These are phyloP conservation scores for Cataglyphis livida DNA, from an alignment of 2,888 invertebrate species.

Conservation along the genomic window DNA sequence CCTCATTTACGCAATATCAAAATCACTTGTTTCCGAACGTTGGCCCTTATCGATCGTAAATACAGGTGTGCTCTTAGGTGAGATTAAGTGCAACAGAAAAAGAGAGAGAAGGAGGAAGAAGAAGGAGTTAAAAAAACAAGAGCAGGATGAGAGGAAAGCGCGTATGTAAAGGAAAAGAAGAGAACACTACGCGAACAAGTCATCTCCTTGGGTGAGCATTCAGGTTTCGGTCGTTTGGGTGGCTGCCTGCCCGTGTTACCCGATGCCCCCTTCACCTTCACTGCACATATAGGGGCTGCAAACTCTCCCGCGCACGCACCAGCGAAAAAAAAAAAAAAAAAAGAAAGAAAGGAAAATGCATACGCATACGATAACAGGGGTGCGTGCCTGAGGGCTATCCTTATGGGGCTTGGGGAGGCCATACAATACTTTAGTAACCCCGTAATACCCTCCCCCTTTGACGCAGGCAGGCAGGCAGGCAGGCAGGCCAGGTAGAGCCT, in stretches of 20 bases:
- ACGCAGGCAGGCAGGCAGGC: slow-evolving; percentile 76
- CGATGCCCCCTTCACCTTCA: slow-evolving; percentile 85
- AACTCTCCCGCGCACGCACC: slow-evolving; percentile 77
- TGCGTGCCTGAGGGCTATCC: slow-evolving; percentile 84
- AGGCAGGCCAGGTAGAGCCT: slow-evolving; percentile 65
- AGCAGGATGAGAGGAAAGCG: slow-evolving; percentile 9
- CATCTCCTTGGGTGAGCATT: slow-evolving; percentile 66
- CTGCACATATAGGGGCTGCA: slow-evolving; percentile 75
- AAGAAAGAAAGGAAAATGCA: slow-evolving; percentile 73
- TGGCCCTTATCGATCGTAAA: slow-evolving; percentile 43
- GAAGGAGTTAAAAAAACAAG: not conserved
- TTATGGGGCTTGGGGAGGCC: slow-evolving; percentile 84
- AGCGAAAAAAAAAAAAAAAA: slow-evolving; percentile 73
- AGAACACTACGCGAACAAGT: slow-evolving; percentile 43
- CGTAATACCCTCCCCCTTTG: slow-evolving; percentile 82
- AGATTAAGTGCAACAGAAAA: slow-evolving; percentile 18
- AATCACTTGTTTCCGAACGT: slow-evolving; percentile 47
- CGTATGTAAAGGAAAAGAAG: slow-evolving; percentile 17
- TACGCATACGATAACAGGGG: slow-evolving; percentile 82
- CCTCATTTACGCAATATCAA: slow-evolving; percentile 38
- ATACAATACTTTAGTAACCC: slow-evolving; percentile 85
- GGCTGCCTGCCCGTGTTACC: slow-evolving; percentile 80
- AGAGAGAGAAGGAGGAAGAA: not conserved
- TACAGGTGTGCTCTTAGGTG: slow-evolving; percentile 46
- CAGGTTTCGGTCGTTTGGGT: slow-evolving; percentile 77